Conservation (phyloP, 2,113 vertebrate species). For the Epinephelus moara region DNA sequence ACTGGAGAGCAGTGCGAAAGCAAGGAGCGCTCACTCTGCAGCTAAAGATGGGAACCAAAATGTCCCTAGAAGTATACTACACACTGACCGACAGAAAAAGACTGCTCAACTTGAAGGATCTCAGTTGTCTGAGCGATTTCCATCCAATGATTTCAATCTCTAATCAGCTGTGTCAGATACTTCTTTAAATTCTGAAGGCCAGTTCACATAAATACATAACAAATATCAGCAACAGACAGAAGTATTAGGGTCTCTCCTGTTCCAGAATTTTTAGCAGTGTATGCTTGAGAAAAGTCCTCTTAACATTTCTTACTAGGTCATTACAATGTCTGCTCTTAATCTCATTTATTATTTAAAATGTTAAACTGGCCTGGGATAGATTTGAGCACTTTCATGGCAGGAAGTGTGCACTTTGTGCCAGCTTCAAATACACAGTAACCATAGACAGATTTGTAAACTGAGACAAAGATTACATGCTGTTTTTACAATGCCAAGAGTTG, state of each 20-base stretch:
- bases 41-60: no score
- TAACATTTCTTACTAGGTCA: neutral
- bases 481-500: neutral
- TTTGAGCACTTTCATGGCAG: neutral
- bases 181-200: neutral
- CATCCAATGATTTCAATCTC: no score
- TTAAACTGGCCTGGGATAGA: neutral
- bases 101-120: no score
- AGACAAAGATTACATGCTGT: conserved; percentile 2
- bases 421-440: neutral
- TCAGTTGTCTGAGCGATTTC: no score
- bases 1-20: no score
- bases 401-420: neutral
- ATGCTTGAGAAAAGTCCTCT: neutral
- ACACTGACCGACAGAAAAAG: no score
- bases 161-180: neutral
- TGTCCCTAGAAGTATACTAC: no score
- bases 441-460: conserved; percentile 20
- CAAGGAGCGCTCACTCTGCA: no score
- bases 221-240: neutral
- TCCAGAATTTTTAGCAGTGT: neutral
- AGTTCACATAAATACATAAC: neutral
- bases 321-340: neutral
- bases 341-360: conserved; percentile 9
- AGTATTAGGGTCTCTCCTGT: neutral